Evolutionary conservation across 2,113 vertebrate genomes (phyloP).

Genomic region (Formicarius rufipectus): DNA sequence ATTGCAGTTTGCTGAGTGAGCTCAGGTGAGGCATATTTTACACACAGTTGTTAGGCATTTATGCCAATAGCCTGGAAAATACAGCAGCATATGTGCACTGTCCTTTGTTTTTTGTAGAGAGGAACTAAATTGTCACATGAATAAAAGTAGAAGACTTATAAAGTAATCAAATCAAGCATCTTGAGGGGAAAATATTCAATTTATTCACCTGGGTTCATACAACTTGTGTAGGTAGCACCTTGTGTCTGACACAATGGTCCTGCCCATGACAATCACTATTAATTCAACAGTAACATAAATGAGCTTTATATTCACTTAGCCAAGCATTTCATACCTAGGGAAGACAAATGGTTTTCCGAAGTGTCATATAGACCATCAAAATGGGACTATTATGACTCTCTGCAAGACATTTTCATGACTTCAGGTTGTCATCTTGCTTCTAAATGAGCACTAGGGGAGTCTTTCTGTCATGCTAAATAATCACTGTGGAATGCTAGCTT

Average conservation of each 20-base stretch:
- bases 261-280: not conserved
- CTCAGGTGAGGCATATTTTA: not conserved
- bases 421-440: not conserved
- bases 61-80: not conserved
- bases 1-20: not conserved
- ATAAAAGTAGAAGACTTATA: not conserved
- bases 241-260: rapidly evolving
- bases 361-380: not conserved
- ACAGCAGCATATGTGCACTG: not conserved
- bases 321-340: not conserved
- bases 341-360: not conserved
- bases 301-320: not conserved
- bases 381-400: not conserved
- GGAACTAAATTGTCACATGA: not conserved
- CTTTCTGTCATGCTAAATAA: not conserved
- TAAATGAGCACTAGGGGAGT: not conserved
- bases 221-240: not conserved
- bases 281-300: not conserved
- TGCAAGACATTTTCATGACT: not conserved
- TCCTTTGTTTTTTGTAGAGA: not conserved
- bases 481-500: not conserved
- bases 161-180: not conserved
- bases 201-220: not conserved
- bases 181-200: not conserved
- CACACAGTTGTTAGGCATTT: not conserved